Base-by-base conservation (phyloP, 2,888 invertebrate species). In the Dryobotodes eremita region DNA sequence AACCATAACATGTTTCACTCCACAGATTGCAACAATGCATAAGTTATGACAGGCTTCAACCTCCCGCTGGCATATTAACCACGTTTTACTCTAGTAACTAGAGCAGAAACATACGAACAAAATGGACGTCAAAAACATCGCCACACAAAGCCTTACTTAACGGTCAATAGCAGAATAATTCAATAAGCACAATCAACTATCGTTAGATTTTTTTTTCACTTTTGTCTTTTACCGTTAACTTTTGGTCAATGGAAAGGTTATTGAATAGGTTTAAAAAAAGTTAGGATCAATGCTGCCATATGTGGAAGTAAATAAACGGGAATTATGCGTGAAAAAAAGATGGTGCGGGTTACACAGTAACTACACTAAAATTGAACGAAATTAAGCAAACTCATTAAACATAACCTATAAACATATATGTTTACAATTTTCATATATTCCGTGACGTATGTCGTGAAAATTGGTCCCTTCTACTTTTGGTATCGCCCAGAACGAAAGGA, bases 11-110 rank as follows among this genome's bases (percentile, higher is more conserved):
- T 68, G 76, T 83, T 86, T 71, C 71, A 80, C 84, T 86, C 48
- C 42, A 66, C 77, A 85, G 80, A 86, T 86, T 85, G 80, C 86
- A 86, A 86, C 78, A 86, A 84, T 84, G 68, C 76, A 79, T 75
- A 85, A 83, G 68, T 83, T 86, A 85, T 86, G 84, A 86, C 84
- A 80, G 66, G 79, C 53, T 57, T 70, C 71, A 64, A 79, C 83
- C 72, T 55, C 83, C 72, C 74, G 79, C 83, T 53, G 83, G 71
- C 62, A 83, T 48, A 83, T 64, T 82, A 82, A 69, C 83, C 73
- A 84, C 71, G 79, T 79, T 82, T 85, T 71, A 65, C 62, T 69
- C 26, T 48, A 82, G 77, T 66, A 80, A 85, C 64, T 85, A 86
- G 86, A 85, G 86, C 85, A 83, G 66, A 86, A 86, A 86, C 71